Conservation (phyloP, 2,888 invertebrate genomes). For the Fabriciana adippe region DNA sequence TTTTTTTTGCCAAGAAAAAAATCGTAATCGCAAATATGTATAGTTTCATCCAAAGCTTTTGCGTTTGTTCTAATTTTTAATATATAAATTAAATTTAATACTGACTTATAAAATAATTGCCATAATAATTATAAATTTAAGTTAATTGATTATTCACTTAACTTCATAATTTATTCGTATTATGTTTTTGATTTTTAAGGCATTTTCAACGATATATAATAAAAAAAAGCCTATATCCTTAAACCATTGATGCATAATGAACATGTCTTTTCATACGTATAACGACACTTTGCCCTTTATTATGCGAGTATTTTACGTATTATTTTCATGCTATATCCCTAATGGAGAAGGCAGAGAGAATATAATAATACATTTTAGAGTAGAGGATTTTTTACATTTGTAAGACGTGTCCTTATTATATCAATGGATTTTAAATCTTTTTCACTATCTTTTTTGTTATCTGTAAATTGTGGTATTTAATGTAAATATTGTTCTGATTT, state of each 20-base stretch:
- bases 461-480: slow-evolving; percentile 60
- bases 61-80: not conserved
- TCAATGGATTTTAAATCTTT: not conserved
- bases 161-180: slow-evolving; percentile 1
- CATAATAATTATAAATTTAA: not conserved
- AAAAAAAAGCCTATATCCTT: no score
- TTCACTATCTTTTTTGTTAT: slow-evolving; percentile 36
- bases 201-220: not conserved
- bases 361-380: no score
- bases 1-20: no score
- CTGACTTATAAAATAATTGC: not conserved
- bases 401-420: not conserved
- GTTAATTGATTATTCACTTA: not conserved
- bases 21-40: no score
- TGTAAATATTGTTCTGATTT: slow-evolving; percentile 69
- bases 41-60: no score
- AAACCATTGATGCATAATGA: no score
- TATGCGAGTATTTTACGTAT: no score
- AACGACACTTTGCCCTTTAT: no score
- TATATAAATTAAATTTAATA: not conserved
- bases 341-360: no score
- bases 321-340: no score
- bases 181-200: not conserved
- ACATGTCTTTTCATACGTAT: no score
- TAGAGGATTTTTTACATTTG: no score